Conservation (phyloP, 2,113 vertebrate species). For the Isichthys henryi region DNA sequence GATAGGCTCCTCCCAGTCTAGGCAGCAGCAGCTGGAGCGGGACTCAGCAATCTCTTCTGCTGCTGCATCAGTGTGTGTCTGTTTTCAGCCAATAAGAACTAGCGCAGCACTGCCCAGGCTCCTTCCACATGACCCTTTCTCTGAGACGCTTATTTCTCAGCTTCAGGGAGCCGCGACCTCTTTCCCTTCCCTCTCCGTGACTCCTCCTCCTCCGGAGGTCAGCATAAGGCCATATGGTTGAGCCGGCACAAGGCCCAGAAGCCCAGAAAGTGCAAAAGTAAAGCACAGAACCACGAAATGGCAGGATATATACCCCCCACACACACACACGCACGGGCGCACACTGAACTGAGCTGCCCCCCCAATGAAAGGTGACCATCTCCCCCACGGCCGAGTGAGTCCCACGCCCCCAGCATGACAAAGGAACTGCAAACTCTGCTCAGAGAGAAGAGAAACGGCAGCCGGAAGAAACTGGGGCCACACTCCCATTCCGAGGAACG, state of each 20-base stretch:
- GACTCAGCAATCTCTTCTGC: neutral
- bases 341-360: neutral
- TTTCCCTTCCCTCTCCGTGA: neutral
- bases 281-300: neutral
- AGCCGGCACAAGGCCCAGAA: neutral
- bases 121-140: neutral
- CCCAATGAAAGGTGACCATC: neutral
- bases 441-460: neutral
- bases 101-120: neutral
- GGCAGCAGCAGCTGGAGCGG: neutral
- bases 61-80: neutral
- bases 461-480: neutral
- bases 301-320: neutral
- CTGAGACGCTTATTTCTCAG: neutral
- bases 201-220: neutral
- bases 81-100: neutral
- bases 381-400: neutral
- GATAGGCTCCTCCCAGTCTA: conserved; percentile 1
- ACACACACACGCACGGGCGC: neutral
- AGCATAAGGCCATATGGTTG: neutral
- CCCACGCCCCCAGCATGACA: neutral
- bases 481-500: neutral
- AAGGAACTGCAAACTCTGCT: neutral
- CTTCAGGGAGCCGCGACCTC: neutral
- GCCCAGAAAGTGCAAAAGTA: neutral